A percentile compares a stretch with the other conserved stretches of the same genome.
phyloP scores from a whole-genome alignment of 2,797 vertebrate species.

The Acanthis flammea region DNA sequence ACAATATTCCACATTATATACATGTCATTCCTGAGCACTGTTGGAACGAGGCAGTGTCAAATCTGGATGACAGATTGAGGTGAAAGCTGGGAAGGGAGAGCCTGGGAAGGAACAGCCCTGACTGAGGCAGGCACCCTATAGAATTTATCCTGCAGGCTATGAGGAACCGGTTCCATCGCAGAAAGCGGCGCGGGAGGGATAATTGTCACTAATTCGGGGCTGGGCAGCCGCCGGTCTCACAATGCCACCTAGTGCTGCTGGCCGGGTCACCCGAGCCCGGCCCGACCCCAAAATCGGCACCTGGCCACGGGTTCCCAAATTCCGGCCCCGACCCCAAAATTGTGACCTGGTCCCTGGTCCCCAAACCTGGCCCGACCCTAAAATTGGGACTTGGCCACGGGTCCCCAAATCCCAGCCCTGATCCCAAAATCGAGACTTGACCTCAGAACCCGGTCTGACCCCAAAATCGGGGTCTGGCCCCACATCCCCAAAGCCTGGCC shows the following conservation, averaged over 20 bases:
- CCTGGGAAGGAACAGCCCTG: conserved; percentile 87
- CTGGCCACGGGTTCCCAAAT: fast-evolving
- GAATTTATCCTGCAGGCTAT: conserved; percentile 87
- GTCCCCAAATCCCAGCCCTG: no score
- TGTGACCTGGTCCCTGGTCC: fast-evolving
- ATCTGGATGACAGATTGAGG: conserved; percentile 99
- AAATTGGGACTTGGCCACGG: fast-evolving
- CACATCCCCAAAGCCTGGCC: no score
- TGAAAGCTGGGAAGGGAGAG: conserved; percentile 91
- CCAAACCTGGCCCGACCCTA: background rate
- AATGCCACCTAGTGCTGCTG: conserved; percentile 36
- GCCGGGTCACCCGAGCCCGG: background rate
- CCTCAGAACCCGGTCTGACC: no score
- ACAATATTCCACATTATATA: conserved; percentile 99
- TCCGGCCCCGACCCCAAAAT: no score
- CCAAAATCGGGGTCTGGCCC: no score
- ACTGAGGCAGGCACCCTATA: conserved; percentile 85
- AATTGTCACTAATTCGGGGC: conserved; percentile 73
- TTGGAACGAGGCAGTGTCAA: conserved; percentile 94
- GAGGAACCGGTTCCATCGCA: conserved; percentile 73
- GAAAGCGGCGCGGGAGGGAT: conserved; percentile 60
- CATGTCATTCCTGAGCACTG: conserved; percentile 94
- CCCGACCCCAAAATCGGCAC: background rate
- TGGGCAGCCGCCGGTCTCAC: background rate
- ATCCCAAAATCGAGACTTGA: no score